Evolutionary conservation across 2,797 vertebrate genomes (phyloP).

Genomic region (Australoheros facetus): DNA sequence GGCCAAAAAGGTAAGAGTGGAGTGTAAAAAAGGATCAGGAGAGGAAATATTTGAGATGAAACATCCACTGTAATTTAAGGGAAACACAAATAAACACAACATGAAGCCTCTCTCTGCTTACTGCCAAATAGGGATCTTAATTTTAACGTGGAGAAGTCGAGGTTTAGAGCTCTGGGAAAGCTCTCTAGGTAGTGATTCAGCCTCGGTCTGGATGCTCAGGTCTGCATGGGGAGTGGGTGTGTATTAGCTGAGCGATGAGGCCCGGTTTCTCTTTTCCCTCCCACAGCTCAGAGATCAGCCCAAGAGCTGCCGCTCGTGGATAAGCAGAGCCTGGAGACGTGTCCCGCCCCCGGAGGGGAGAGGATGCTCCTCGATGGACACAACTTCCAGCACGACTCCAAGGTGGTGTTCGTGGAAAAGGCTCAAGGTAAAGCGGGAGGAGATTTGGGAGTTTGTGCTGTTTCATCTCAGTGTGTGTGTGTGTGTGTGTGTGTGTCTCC

Average conservation of each 20-base stretch:
- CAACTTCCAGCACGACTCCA: conserved; percentile 97
- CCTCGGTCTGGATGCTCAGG: conserved; percentile 75
- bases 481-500: conserved; percentile 40
- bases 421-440: conserved; percentile 88
- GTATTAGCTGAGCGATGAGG: conserved; percentile 54
- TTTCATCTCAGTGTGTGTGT: conserved; percentile 11
- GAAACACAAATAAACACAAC: conserved; percentile 29
- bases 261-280: conserved; percentile 30
- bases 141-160: conserved; percentile 8
- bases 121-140: conserved; percentile 6
- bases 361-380: conserved; percentile 93
- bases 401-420: conserved; percentile 98
- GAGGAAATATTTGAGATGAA: conserved; percentile 35
- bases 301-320: conserved; percentile 99
- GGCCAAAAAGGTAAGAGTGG: conserved; percentile 34
- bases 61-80: conserved; percentile 31
- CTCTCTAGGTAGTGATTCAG: conserved; percentile 54
- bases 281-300: conserved; percentile 94
- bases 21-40: not conserved
- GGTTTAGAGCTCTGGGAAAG: conserved; percentile 19
- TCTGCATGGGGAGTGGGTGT: conserved; percentile 78
- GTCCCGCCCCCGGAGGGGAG: conserved; percentile 89
- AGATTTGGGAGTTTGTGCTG: not conserved
- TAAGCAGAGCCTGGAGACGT: conserved; percentile 92
- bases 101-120: conserved; percentile 14